Evolutionary conservation across 2,113 vertebrate genomes (phyloP).

Genomic region (Uropsilus gracilis): DNA sequence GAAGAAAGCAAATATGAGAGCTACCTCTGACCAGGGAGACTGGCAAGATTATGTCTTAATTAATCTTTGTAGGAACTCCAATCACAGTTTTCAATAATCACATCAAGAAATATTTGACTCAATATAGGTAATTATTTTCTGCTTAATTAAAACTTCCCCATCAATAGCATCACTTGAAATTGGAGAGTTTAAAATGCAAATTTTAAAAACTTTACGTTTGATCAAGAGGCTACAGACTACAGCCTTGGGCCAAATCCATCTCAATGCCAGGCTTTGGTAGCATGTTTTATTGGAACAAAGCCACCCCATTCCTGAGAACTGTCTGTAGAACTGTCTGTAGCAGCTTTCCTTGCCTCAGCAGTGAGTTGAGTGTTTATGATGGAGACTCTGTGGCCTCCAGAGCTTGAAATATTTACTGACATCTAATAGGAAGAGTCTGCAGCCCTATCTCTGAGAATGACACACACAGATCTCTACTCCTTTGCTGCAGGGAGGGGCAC

Average conservation of each 20-base stretch:
- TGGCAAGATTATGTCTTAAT: background rate
- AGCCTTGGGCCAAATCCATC: background rate
- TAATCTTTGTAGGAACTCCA: conserved; percentile 11
- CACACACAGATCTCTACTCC: background rate
- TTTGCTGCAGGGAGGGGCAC: too few species aligned
- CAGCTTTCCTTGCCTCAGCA: background rate
- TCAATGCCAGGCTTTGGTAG: background rate
- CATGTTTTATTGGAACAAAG: background rate
- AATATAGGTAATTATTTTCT: conserved; percentile 45
- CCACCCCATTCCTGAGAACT: background rate
- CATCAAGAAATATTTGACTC: conserved; percentile 44
- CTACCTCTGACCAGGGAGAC: background rate
- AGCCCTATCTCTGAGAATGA: background rate
- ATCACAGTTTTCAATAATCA: background rate
- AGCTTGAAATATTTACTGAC: background rate
- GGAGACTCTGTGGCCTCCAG: background rate
- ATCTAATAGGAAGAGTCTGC: background rate
- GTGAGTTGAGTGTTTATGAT: too few species aligned
- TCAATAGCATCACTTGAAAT: conserved; percentile 20
- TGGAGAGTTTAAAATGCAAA: conserved; percentile 40
- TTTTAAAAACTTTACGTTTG: conserved; percentile 15
- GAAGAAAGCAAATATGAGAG: background rate
- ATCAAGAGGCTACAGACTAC: background rate
- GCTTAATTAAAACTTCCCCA: conserved; percentile 60
- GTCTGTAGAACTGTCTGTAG: too few species aligned